Conservation (phyloP, 2,797 vertebrate genomes). For the Amphiprion clarkii region DNA sequence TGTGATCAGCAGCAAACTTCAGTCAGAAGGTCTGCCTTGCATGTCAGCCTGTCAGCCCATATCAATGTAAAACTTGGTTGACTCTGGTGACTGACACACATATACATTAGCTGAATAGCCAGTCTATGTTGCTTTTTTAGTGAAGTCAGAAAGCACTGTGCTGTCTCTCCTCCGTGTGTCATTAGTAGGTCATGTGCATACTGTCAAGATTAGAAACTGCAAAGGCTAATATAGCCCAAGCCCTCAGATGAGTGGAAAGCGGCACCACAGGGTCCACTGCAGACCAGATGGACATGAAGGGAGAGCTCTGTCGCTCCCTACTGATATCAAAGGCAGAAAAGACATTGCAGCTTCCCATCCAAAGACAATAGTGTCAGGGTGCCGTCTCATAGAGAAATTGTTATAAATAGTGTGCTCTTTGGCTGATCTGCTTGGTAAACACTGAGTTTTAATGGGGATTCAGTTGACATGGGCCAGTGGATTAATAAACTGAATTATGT, state of each 20-base stretch:
- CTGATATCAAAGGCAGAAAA: slow-evolving; percentile 75
- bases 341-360: slow-evolving; percentile 54
- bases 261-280: slow-evolving; percentile 62
- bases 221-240: slow-evolving; percentile 38
- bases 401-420: slow-evolving; percentile 60
- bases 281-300: slow-evolving; percentile 83
- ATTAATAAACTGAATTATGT: slow-evolving; percentile 74
- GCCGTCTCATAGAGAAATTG: slow-evolving; percentile 47
- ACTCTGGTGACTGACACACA: too few relatives aligned
- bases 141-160: slow-evolving; percentile 30
- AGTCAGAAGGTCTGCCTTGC: too few relatives aligned
- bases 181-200: slow-evolving; percentile 64
- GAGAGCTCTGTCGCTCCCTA: slow-evolving; percentile 60
- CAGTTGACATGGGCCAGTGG: slow-evolving; percentile 53
- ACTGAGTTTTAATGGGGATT: slow-evolving; percentile 55
- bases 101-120: slow-evolving; percentile 3
- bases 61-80: too few relatives aligned
- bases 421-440: slow-evolving; percentile 60
- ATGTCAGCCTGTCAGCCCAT: too few relatives aligned
- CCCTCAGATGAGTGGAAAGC: slow-evolving; percentile 62
- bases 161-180: slow-evolving; percentile 41
- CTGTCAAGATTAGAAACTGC: slow-evolving; percentile 69
- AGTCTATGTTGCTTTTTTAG: slow-evolving; percentile 25
- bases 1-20: too few relatives aligned
- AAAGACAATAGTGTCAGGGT: slow-evolving; percentile 62